Conservation (phyloP, 2,113 vertebrate species). For the Daphoenositta chrysoptera region DNA sequence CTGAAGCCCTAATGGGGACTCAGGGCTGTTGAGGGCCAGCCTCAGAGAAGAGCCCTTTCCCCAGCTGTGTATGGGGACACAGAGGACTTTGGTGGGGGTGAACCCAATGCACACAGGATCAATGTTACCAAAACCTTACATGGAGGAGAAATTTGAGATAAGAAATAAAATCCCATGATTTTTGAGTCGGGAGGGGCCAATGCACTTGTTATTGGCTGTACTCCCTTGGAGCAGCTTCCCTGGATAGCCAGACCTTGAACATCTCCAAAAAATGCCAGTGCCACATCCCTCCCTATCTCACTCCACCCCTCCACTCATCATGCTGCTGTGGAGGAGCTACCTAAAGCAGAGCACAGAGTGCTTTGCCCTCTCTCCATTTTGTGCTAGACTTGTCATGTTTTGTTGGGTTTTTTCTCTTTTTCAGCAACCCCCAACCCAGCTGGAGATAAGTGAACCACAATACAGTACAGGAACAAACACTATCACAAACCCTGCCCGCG, state of each 20-base stretch:
- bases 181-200: rapidly evolving
- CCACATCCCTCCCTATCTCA: background rate
- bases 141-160: background rate
- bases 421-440: conserved; percentile 57
- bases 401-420: background rate
- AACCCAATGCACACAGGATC: background rate
- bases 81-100: background rate
- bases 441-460: conserved; percentile 40
- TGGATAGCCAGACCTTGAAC: background rate
- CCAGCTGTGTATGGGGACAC: background rate
- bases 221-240: background rate
- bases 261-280: background rate
- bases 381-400: background rate
- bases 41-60: background rate
- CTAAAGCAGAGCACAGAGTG: background rate
- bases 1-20: background rate
- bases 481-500: rapidly evolving
- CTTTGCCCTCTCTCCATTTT: background rate
- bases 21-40: background rate
- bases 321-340: background rate
- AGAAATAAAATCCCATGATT: background rate
- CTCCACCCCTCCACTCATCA: rapidly evolving
- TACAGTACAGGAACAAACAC: conserved; percentile 45
- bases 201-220: background rate
- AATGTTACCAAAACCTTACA: background rate